phyloP scores from a whole-genome alignment of 2,113 vertebrate genomes.

The Dromas ardeola region DNA sequence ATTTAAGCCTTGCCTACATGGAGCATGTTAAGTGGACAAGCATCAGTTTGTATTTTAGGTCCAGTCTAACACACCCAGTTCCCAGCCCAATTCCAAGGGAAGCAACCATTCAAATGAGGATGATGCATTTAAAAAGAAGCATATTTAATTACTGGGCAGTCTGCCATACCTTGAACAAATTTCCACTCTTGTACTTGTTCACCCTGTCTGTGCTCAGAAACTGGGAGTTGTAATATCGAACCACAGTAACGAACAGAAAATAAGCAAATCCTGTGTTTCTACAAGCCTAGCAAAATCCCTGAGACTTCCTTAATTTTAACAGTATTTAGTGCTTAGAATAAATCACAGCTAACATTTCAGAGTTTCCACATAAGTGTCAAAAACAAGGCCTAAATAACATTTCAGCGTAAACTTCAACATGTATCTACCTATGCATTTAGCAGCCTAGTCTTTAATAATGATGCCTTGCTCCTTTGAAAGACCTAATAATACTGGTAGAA shows the following conservation, averaged over 20 bases:
- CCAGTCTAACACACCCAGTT: neutral
- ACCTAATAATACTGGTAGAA: neutral
- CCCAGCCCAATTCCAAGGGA: neutral
- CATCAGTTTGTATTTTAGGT: neutral
- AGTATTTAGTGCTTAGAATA: neutral
- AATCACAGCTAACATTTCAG: neutral
- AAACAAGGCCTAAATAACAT: neutral
- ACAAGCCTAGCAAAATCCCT: conserved; percentile 8
- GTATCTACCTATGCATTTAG: neutral
- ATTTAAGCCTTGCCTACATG: neutral
- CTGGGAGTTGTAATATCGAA: neutral
- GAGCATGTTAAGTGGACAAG: neutral
- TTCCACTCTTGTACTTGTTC: conserved; percentile 1
- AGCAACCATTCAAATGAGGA: neutral
- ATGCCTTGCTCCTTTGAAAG: neutral
- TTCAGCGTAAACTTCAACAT: neutral
- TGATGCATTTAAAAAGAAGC: neutral
- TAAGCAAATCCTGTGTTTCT: neutral
- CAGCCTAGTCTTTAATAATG: neutral
- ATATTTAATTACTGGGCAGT: neutral
- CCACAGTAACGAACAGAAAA: conserved; percentile 21
- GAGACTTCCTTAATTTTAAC: conserved; percentile 5
- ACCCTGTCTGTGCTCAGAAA: neutral
- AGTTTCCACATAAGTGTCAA: neutral
- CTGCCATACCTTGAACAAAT: conserved; percentile 19